These are phyloP conservation scores for Brotula barbata DNA, from an alignment of 2,797 vertebrate species.

Conservation along the genomic window DNA sequence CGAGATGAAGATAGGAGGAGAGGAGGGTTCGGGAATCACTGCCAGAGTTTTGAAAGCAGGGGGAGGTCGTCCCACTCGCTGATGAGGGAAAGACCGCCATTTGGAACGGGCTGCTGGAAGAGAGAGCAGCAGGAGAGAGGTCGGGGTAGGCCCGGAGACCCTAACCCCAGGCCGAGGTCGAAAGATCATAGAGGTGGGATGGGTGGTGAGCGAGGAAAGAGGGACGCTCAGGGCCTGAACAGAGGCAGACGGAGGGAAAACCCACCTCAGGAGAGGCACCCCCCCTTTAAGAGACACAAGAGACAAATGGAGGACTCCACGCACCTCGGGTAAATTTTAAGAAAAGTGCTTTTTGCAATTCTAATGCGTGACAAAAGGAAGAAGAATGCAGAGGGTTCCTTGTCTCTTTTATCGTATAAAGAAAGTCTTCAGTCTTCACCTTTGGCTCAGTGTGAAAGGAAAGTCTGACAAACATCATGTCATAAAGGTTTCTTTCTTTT, in stretches of 20 bases:
- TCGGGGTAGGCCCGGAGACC: constrained; percentile 54
- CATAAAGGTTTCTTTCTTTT: constrained; percentile 2
- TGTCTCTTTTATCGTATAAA: constrained; percentile 23
- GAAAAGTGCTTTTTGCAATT: constrained; percentile 43
- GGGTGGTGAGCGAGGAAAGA: constrained; percentile 47
- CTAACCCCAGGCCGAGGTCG: constrained; percentile 41
- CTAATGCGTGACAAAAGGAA: constrained; percentile 35
- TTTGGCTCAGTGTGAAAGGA: neutral
- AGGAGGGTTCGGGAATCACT: constrained; percentile 45
- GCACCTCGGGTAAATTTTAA: constrained; percentile 69
- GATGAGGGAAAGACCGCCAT: constrained; percentile 50
- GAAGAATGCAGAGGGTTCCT: constrained; percentile 51
- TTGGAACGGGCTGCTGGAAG: constrained; percentile 53
- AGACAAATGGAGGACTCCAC: constrained; percentile 58
- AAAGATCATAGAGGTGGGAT: constrained; percentile 49
- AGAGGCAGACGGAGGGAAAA: constrained; percentile 51
- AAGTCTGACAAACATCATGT: constrained; percentile 20
- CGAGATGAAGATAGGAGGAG: constrained; percentile 23
- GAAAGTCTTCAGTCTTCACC: constrained; percentile 11
- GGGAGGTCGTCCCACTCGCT: constrained; percentile 33
- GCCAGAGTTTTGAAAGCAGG: constrained; percentile 47
- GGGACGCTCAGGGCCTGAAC: constrained; percentile 27
- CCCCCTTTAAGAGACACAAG: constrained; percentile 65
- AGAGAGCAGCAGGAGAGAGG: constrained; percentile 53
- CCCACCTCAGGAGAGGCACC: constrained; percentile 60